These are phyloP conservation scores for Discoglossus pictus DNA, from an alignment of 2,797 vertebrate species.

Conservation along the genomic window DNA sequence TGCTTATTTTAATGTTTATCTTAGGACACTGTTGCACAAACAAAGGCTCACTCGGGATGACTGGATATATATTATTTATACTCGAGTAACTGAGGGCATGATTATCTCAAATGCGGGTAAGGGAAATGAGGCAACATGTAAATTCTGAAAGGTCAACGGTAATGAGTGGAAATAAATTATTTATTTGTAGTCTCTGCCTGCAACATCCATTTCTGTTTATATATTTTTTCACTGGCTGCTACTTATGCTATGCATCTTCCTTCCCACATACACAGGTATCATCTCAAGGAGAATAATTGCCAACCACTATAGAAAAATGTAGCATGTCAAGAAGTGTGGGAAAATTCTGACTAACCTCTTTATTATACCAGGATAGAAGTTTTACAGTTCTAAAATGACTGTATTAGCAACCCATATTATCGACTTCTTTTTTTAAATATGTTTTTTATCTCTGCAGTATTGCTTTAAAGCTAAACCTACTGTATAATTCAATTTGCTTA, in stretches of 20 bases:
- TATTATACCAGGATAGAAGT: no score
- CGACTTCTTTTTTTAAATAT: no score
- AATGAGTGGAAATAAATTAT: conserved; percentile 52
- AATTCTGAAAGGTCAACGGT: conserved; percentile 51
- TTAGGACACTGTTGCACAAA: conserved; percentile 48
- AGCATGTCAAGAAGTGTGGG: background rate
- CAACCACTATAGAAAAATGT: conserved; percentile 4
- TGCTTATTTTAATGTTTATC: conserved; percentile 47
- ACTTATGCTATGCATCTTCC: conserved; percentile 12
- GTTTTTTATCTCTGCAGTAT: no score
- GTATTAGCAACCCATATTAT: no score
- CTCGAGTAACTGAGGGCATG: conserved; percentile 50
- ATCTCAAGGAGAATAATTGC: conserved; percentile 24
- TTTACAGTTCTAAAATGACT: no score
- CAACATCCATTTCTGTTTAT: conserved; percentile 33
- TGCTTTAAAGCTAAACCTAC: background rate
- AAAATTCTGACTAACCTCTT: background rate
- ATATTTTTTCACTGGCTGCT: conserved; percentile 10
- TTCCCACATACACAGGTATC: conserved; percentile 4
- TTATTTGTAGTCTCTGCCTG: conserved; percentile 46
- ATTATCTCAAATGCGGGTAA: conserved; percentile 49
- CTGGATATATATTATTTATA: conserved; percentile 51
- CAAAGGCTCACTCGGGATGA: conserved; percentile 41
- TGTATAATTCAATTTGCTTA: no score
- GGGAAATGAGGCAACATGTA: conserved; percentile 53